Evolutionary conservation across 2,888 invertebrate genomes (phyloP), one percentile per base, ranked within the genome.

Genomic region (Eumerus sabulonum): DNA sequence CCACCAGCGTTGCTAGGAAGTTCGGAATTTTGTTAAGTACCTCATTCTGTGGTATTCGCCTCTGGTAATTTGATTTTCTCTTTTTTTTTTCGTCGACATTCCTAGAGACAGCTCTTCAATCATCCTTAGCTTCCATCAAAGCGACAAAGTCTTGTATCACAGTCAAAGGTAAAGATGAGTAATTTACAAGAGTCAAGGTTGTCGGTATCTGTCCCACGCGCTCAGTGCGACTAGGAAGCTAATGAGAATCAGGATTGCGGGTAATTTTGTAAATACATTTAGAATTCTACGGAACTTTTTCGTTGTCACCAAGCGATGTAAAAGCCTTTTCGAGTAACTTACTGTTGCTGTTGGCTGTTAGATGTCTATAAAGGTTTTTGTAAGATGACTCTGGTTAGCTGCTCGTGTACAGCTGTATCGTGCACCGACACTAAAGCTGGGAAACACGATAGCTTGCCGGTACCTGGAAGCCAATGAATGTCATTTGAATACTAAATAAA

Each of bases 241-340:
- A 44, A 63, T 50, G 62, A 71, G 44, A 50, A 47, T 36, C 35
- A 56, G 40, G 50, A 18, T 54, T 71, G 56, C 50, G 71, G 62
- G 71, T 71, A 71, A 62, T 71, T 70, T 71, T 35, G 18, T 27
- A 53, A 63, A 63, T 71, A 71, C 48, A 71, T 63, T 56, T 63
- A 36, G 63, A 63, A 71, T 63, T 71, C 18, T 19, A 56, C 56
- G 12, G 56, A 63, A 71, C 71, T 62, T 63, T 27, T 71, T 48
- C 42, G 42, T 57, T 50, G 54, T 71, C 44, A 48, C 56, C 56
- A 50, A 56, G 62, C 50, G 48, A 9, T 66, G 35, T 70, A 54
- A 70, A 62, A 62, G 48, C 47, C 50, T 63, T 63, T 63, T 42
- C 56, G 13, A 67, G 42, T 63, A 56, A 71, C 50, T 50, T 54